Conservation (phyloP, 2,888 invertebrate genomes). For the Eilema griseolum region DNA sequence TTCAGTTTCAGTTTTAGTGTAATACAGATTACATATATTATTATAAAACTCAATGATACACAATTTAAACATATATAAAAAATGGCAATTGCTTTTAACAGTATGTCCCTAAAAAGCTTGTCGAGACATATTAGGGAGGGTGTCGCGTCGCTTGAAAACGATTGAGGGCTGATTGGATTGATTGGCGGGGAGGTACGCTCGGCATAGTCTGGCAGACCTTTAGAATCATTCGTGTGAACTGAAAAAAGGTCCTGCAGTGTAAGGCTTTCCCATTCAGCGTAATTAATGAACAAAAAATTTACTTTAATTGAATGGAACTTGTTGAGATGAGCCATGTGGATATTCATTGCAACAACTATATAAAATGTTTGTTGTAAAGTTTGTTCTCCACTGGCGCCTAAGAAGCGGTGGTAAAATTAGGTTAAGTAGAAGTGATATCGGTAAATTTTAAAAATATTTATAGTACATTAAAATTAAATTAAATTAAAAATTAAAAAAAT, state of each 20-base stretch:
- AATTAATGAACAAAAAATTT: constrained; percentile 7
- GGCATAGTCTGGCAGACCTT: constrained; percentile 54
- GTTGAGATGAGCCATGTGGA: neutral
- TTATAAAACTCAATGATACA: neutral
- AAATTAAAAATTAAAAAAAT: too few relatives aligned
- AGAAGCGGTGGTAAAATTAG: too few relatives aligned
- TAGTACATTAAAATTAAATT: too few relatives aligned
- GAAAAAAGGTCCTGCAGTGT: neutral
- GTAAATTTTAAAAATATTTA: too few relatives aligned
- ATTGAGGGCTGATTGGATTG: constrained; percentile 77
- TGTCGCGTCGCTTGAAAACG: constrained; percentile 62
- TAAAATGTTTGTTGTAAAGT: too few relatives aligned
- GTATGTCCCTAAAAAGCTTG: constrained; percentile 34
- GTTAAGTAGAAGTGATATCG: too few relatives aligned
- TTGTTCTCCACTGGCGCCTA: too few relatives aligned
- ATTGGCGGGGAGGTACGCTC: constrained; percentile 60
- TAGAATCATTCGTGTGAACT: constrained; percentile 33
- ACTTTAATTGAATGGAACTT: neutral
- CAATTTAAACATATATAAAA: constrained; percentile 24
- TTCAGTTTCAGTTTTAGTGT: too few relatives aligned
- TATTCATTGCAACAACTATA: too few relatives aligned
- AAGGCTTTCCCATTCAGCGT: neutral
- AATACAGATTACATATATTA: too few relatives aligned
- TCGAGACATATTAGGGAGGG: constrained; percentile 50
- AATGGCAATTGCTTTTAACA: constrained; percentile 13